A percentile compares a stretch with the other conserved stretches of the same genome.
Evolutionary conservation across 2,888 invertebrate genomes (phyloP).

Genomic region (Eupeodes latifasciatus): DNA sequence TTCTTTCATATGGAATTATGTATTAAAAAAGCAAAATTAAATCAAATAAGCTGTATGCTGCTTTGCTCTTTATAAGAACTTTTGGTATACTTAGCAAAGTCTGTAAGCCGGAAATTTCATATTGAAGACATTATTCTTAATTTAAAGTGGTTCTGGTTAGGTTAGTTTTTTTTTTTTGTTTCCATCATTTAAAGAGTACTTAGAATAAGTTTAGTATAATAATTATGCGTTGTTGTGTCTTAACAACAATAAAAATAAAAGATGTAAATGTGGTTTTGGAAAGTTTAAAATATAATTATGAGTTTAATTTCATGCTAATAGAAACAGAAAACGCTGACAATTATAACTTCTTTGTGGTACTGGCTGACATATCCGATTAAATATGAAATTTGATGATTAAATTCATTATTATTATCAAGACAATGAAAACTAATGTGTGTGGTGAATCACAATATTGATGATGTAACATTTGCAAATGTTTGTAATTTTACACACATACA

Average conservation of each 20-base stretch:
- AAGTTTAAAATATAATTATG: slow-evolving; percentile 51
- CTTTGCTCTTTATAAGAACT: not conserved
- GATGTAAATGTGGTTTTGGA: slow-evolving; percentile 36
- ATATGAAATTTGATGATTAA: slow-evolving; percentile 16
- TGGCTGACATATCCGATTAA: not conserved
- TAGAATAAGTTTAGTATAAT: slow-evolving; percentile 23
- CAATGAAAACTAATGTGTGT: not conserved
- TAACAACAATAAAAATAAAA: slow-evolving; percentile 2
- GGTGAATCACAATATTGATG: not conserved
- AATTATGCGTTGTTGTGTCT: slow-evolving; percentile 13
- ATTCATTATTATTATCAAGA: not conserved
- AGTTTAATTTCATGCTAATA: slow-evolving; percentile 39
- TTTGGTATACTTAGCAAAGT: slow-evolving; percentile 15
- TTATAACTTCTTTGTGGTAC: not conserved
- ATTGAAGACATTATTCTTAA: slow-evolving; percentile 41
- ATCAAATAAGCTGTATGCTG: not conserved
- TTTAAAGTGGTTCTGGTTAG: slow-evolving; percentile 56
- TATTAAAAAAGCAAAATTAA: not conserved
- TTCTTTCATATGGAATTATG: not conserved
- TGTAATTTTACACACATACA: not conserved
- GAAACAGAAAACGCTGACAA: slow-evolving; percentile 23
- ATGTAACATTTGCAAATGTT: slow-evolving; percentile 1
- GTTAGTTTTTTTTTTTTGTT: slow-evolving; percentile 35
- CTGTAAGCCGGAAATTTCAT: slow-evolving; percentile 66
- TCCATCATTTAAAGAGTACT: not conserved